Evolutionary conservation across 1,140 invertebrate genomes (phyloP).

Genomic region (Trachymyrmex septentrionalis): DNA sequence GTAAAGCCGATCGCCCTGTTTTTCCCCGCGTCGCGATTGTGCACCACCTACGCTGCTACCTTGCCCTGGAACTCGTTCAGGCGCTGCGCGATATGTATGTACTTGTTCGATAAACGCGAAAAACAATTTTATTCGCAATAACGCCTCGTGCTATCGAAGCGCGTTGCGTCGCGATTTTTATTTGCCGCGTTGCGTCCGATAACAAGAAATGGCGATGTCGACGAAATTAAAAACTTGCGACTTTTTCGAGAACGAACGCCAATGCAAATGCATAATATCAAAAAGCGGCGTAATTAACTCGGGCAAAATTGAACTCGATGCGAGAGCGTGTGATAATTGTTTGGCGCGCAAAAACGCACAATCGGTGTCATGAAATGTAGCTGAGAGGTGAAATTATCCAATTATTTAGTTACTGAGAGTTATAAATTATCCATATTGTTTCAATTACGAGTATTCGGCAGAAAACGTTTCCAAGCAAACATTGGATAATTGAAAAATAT

Average conservation of each 20-base stretch:
- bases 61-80: conserved; percentile 24
- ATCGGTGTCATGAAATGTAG: conserved; percentile 17
- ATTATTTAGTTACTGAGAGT: not conserved
- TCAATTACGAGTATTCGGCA: not conserved
- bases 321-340: not conserved
- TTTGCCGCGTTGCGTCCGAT: not conserved
- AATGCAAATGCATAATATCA: not conserved
- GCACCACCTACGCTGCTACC: not conserved
- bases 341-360: not conserved
- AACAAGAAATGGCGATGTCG: conserved; percentile 8
- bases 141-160: not conserved
- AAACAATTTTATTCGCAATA: not conserved
- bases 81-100: not conserved
- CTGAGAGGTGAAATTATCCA: conserved; percentile 20
- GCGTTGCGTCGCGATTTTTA: not conserved
- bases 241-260: conserved; percentile 23
- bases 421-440: conserved; percentile 23
- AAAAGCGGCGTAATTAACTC: conserved; percentile 26
- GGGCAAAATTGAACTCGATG: conserved; percentile 3
- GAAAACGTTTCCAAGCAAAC: not conserved
- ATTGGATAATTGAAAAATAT: not conserved
- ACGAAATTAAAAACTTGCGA: not conserved
- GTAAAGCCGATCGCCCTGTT: conserved; percentile 6
- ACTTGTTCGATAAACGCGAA: conserved; percentile 9
- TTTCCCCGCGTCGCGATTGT: not conserved